Evolutionary conservation across 2,797 vertebrate genomes (phyloP), one percentile per base, ranked within the genome.

Genomic region (Crax fasciolata): DNA sequence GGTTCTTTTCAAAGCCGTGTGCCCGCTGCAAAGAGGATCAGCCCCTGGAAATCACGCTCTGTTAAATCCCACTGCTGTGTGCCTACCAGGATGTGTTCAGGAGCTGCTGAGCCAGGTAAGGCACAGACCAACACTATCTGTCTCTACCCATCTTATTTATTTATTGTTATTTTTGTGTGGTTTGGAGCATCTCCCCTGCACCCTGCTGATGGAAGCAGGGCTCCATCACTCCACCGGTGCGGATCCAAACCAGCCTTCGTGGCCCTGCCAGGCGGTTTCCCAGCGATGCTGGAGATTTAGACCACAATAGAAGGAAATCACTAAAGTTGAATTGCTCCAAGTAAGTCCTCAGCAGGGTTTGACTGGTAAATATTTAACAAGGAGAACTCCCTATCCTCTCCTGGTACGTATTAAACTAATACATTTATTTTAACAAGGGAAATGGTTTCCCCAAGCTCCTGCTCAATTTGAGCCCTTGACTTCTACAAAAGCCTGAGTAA

Each of bases 321-420:
- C 95, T 94, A 95, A 93, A 86, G 88, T 80, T 95, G 95, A 95
- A 96, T 97, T 97, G 94, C 95, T 96, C 90, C 85, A 75, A 93
- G 90, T 93, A 43, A 93, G 95, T 95, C 95, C 95, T 95, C 97
- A 97, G 96, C 96, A 94, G 95, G 96, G 92, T 96, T 55, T 97
- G 94, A 96, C 93, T 97, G 96, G 97, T 97, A 97, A 97, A 97
- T 74, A 97, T 97, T 97, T 97, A 97, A 97, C 97, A 97, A 97
- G 96, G 97, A 97, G 93, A 96, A 96, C 96, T 97, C 96, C 85
- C 94, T 96, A 51, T 97, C 94, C 97, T 96, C 95, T 97, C 97
- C 95, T 96, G 97, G 96, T 93, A 97, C 95, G 1, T 97, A 96
- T 97, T 97, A 97, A 97, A 97, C 95, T 94, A 96, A 95, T 97